A percentile compares a stretch with the other conserved stretches of the same genome.
Evolutionary conservation across 2,888 invertebrate species (phyloP).

Genomic region (Drosophila subsilvestris): DNA sequence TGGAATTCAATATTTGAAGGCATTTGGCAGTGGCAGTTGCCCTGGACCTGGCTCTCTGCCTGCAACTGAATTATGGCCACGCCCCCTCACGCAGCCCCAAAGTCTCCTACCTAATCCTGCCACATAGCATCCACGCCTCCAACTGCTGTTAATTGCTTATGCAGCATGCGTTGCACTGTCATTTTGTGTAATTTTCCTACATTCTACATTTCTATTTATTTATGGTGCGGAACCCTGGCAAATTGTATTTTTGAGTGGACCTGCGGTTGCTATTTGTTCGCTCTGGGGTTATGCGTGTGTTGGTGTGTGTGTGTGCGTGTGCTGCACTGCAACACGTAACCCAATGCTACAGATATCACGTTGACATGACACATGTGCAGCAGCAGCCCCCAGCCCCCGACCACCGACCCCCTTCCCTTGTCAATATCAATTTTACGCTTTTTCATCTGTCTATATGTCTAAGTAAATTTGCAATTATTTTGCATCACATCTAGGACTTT

Average conservation of each 20-base stretch:
- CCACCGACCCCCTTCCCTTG: neutral
- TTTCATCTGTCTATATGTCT: slow-evolving; percentile 11
- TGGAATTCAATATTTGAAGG: slow-evolving; percentile 52
- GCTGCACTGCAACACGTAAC: neutral
- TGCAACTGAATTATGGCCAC: slow-evolving; percentile 45
- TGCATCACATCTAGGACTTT: slow-evolving; percentile 13
- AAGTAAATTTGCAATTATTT: slow-evolving; percentile 28
- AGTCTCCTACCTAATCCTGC: neutral
- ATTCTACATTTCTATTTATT: slow-evolving; percentile 47
- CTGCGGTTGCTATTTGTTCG: slow-evolving; percentile 10
- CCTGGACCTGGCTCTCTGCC: slow-evolving; percentile 22
- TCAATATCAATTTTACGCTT: slow-evolving; percentile 48
- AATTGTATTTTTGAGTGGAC: slow-evolving; percentile 20
- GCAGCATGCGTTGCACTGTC: slow-evolving; percentile 61
- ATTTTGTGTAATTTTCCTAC: slow-evolving; percentile 58
- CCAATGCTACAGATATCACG: slow-evolving; percentile 10
- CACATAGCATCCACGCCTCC: slow-evolving; percentile 15
- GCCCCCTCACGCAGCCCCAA: neutral
- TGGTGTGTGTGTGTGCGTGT: too few relatives aligned
- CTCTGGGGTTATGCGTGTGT: neutral
- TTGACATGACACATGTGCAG: slow-evolving; percentile 18
- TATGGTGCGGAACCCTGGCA: slow-evolving; percentile 22
- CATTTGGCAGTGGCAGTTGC: slow-evolving; percentile 41
- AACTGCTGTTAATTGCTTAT: slow-evolving; percentile 72
- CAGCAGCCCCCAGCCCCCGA: neutral